These are phyloP conservation scores for Bombyx huttoni DNA, from an alignment of 2,888 invertebrate genomes.

Conservation along the genomic window DNA sequence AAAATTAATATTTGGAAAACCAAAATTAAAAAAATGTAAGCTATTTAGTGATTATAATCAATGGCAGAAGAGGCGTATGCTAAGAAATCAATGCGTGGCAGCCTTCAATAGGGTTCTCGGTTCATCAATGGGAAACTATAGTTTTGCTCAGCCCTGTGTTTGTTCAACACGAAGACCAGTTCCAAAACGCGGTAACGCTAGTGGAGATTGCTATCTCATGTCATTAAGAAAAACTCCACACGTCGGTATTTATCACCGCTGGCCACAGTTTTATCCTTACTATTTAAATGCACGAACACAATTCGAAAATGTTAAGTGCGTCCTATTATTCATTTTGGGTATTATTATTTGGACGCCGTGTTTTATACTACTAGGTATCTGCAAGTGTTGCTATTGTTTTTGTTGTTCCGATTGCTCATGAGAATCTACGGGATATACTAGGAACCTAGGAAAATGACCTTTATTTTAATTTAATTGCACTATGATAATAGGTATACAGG, in stretches of 20 bases:
- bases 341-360: constrained; percentile 31
- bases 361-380: constrained; percentile 25
- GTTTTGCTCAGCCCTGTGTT: not conserved
- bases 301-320: constrained; percentile 15
- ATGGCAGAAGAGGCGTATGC: not conserved
- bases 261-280: constrained; percentile 21
- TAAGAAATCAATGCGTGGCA: not conserved
- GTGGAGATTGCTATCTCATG: constrained; percentile 27
- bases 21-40: not conserved
- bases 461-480: not conserved
- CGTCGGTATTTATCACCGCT: constrained; percentile 20
- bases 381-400: constrained; percentile 26
- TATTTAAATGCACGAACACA: constrained; percentile 12
- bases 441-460: not conserved
- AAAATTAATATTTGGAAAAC: not conserved
- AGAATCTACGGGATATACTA: not conserved
- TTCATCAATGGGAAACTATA: not conserved
- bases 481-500: too few species aligned
- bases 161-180: not conserved
- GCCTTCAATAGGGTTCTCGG: not conserved
- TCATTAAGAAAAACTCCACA: constrained; percentile 23
- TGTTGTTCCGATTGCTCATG: constrained; percentile 22
- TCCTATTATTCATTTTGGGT: constrained; percentile 17
- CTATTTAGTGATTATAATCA: not conserved
- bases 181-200: not conserved